Evolutionary conservation across 2,797 vertebrate species (phyloP).

Genomic region (Propithecus perrieri): DNA sequence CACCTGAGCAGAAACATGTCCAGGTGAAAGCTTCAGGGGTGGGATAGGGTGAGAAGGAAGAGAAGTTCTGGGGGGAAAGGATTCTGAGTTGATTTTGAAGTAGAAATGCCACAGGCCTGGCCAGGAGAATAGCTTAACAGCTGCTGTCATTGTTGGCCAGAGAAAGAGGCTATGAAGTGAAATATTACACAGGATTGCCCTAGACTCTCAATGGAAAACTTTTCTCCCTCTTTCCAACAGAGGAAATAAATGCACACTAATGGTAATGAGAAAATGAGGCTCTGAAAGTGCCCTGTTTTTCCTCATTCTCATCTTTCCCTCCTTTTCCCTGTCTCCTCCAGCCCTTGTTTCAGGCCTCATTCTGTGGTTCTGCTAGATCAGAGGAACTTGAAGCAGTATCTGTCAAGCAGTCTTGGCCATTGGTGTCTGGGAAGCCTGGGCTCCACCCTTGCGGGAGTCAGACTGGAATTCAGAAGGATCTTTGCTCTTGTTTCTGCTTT

Average conservation of each 20-base stretch:
- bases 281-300: background rate
- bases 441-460: background rate
- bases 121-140: background rate
- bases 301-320: background rate
- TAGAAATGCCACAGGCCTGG: background rate
- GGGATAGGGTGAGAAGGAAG: background rate
- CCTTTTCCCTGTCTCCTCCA: background rate
- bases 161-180: conserved; percentile 21
- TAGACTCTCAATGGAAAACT: background rate
- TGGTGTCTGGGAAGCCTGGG: background rate
- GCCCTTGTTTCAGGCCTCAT: background rate
- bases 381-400: background rate
- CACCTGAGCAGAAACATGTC: background rate
- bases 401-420: background rate
- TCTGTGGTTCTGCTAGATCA: background rate
- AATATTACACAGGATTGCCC: background rate
- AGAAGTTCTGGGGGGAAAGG: background rate
- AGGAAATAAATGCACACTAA: background rate
- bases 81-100: background rate
- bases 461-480: background rate
- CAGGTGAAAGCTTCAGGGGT: background rate
- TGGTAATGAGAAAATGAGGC: background rate
- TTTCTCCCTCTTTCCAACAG: background rate
- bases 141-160: background rate
- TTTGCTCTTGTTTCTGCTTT: background rate